Evolutionary conservation across 2,797 vertebrate species (phyloP).

Genomic region (Adrianichthys oophorus): DNA sequence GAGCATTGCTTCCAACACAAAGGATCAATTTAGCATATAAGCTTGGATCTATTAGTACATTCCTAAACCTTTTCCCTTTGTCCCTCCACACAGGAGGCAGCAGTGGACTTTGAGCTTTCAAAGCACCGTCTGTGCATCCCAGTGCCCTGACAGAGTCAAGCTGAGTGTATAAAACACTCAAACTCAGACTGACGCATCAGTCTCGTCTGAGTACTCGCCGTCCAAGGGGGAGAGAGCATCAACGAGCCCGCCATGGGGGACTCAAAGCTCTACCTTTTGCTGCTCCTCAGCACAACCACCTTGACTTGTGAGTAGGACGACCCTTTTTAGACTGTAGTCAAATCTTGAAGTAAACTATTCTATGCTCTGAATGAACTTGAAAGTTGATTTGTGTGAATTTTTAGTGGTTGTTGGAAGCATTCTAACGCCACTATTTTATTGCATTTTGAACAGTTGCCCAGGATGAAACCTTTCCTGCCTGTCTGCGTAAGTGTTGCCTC

Average conservation of each 20-base stretch:
- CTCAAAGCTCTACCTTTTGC: conserved; percentile 80
- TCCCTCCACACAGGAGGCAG: conserved; percentile 71
- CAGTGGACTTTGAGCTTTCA: conserved; percentile 76
- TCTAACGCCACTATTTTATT: too few relatives aligned
- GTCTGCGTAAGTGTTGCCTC: conserved; percentile 81
- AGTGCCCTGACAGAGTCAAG: conserved; percentile 23
- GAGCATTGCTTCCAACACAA: neutral
- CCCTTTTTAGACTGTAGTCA: neutral
- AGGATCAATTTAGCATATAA: conserved; percentile 22
- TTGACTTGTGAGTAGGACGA: conserved; percentile 82
- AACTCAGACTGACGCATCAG: conserved; percentile 44
- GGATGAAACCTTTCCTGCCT: conserved; percentile 75
- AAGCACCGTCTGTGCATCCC: conserved; percentile 43
- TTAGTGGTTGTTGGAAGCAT: too few relatives aligned
- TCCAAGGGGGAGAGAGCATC: conserved; percentile 70
- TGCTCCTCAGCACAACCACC: conserved; percentile 72
- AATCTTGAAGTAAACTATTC: neutral
- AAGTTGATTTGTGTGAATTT: too few relatives aligned
- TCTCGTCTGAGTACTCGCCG: conserved; percentile 70
- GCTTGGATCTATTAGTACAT: conserved; percentile 23
- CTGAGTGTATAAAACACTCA: conserved; percentile 70
- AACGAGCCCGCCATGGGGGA: conserved; percentile 85
- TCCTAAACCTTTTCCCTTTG: conserved; percentile 74
- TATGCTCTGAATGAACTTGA: neutral
- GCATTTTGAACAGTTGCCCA: conserved; percentile 67